Conservation (phyloP, 2,113 vertebrate species). For the Lycaon pictus region DNA sequence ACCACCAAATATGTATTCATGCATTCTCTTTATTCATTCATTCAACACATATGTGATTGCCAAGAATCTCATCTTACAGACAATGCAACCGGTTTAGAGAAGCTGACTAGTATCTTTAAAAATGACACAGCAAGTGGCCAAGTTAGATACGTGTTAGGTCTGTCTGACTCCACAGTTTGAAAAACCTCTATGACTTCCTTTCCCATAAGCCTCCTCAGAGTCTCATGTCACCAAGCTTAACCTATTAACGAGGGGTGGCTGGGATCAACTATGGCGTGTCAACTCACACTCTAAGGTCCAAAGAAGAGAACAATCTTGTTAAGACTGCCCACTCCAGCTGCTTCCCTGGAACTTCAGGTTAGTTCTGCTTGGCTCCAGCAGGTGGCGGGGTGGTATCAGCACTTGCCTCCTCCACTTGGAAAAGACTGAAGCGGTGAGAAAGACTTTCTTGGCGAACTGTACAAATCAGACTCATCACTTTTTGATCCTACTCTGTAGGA, state of each 20-base stretch:
- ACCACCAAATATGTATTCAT: neutral
- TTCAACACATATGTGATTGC: neutral
- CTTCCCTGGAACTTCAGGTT: neutral
- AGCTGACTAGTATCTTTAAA: neutral
- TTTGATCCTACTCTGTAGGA: neutral
- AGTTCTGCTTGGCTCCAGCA: slow-evolving; percentile 57
- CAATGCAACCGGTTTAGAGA: neutral
- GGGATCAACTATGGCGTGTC: neutral
- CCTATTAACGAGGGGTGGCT: neutral
- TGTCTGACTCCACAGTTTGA: neutral
- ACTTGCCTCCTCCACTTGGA: neutral
- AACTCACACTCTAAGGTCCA: too few relatives aligned
- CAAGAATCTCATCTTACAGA: neutral
- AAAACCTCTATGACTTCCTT: neutral
- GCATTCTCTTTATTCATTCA: neutral
- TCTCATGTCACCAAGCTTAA: neutral
- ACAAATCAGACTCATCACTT: neutral
- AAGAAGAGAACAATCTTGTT: neutral
- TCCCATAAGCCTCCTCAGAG: neutral
- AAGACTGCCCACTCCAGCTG: neutral
- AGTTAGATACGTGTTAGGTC: neutral
- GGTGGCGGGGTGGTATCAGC: slow-evolving; percentile 68
- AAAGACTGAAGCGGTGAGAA: neutral
- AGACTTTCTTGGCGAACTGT: neutral
- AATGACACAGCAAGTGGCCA: neutral